Base-by-base conservation (phyloP, 1,140 invertebrate genomes). In the Cecropterus lyciades region DNA sequence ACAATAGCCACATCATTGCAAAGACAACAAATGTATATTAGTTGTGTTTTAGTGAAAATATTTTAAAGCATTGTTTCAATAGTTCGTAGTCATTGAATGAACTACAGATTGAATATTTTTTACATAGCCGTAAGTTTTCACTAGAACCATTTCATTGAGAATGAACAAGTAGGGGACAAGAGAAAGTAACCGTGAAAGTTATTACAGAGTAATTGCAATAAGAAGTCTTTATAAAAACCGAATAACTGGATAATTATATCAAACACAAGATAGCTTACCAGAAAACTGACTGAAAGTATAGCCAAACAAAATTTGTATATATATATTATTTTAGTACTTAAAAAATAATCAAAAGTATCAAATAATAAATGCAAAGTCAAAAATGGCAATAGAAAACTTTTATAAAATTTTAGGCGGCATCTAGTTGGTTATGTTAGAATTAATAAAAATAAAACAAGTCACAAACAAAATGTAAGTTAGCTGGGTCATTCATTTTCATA, bases 101-200 rank as follows among this genome's bases (percentile, higher is more conserved):
- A 33, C 6, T 33, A 10, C 30, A 33, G 9, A 33, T 6, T 10
- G 6, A 37, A 6, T 37, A 0, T 30, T 37, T 37, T 37, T 37
- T 37, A 43, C 40, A 43, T 7, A 6, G 13, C 40, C 40, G 11
- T 43, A 43, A 13, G 5, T 43, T 60, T 51, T 37, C 15, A 62
- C 45, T 37, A 62, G 17, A 62, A 40, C 48, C 24, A 62, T 62
- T 62, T 62, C 45, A 16, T 60, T 48, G 27, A 62, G 57, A 48
- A 11, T 49, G 57, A 62, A 62, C 27, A 62, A 62, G 57, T 49
- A 63, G 59, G 46, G 27, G 46, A 63, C 48, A 42, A 51, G 59
- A 63, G 59, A 63, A 63, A 63, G 59, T 63, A n/a, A 51, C 33
- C 51, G 59, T 63, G 59, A 63, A 63, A 63, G 59, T 40, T 49